Percentiles rank a stretch among this genome's conserved stretches.
Conservation (phyloP, 1,140 invertebrate species). For the Venustaconcha ellipsiformis region DNA sequence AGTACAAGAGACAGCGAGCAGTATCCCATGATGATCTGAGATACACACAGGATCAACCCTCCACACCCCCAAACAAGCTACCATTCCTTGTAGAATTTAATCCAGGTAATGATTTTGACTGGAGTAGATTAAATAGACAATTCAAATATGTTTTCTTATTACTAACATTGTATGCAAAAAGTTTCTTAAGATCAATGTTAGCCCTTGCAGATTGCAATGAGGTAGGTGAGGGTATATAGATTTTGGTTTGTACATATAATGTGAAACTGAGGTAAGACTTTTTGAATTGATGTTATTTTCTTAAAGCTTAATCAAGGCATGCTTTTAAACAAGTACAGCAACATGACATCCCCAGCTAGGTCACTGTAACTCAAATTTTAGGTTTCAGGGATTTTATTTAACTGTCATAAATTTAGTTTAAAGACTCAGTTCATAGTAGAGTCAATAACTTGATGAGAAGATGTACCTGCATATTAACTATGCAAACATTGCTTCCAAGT, state of each 20-base stretch:
- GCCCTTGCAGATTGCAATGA: not conserved
- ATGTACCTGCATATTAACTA: too few relatives aligned
- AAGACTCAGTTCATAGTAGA: too few relatives aligned
- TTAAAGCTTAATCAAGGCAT: too few relatives aligned
- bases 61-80: constrained; percentile 46
- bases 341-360: too few relatives aligned
- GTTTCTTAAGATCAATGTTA: not conserved
- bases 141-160: too few relatives aligned
- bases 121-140: too few relatives aligned
- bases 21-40: constrained; percentile 57
- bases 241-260: not conserved
- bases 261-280: not conserved
- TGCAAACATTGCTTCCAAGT: too few relatives aligned
- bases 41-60: constrained; percentile 33
- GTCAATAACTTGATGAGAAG: too few relatives aligned
- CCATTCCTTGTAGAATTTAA: constrained; percentile 66
- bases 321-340: too few relatives aligned
- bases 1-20: constrained; percentile 52
- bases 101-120: constrained; percentile 47
- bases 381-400: too few relatives aligned
- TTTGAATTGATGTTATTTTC: not conserved
- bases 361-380: too few relatives aligned
- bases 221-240: not conserved
- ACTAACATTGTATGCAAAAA: not conserved
- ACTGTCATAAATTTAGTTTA: too few relatives aligned